Base-by-base conservation (phyloP, 2,113 vertebrate species). In the Syngnathoides biaculeatus region DNA sequence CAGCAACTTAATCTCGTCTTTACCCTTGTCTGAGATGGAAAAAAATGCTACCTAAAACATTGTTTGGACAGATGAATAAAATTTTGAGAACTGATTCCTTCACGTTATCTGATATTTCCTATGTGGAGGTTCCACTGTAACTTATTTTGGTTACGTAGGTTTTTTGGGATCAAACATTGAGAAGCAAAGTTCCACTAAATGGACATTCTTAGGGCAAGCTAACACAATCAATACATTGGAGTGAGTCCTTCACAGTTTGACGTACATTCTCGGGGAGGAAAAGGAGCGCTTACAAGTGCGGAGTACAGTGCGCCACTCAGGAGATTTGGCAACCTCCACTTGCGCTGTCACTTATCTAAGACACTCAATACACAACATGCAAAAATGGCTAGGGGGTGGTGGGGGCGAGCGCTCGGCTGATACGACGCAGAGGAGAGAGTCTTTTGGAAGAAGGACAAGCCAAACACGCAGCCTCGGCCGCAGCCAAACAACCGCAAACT, bases 381-480 rank as follows among this genome's bases (percentile, higher is more conserved):
- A 71, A 73, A 80, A 64, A n/a, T 20, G 56, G 69, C n/a, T 56
- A 65, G n/a, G 62, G 64, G 24, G 56, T 2, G 56, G 10, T 35
- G 35, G 19, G 20, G 24, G 11, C 4, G 27, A 27, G 27, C 8
- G 38, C 58, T 67, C 53, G 79, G 77, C 65, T 68, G 71, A 78
- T 79, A 76, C 63, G 42, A 27, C 78, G 73, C 64, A 62, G 48
- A 71, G 65, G 67, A 71, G 67, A 80, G 77, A 82, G 53, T 75
- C 72, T 82, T 81, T 76, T 80, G 80, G 79, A 87, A 48, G 68
- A 52, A 74, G 53, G 73, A 75, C 84, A 83, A 87, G 79, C 82
- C 84, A 86, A 89, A 88, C 80, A 80, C 72, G 71, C 73, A 58
- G 56, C 79, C 61, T 58, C 68, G 69, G 68, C 75, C 78, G 67